Evolutionary conservation across 2,888 invertebrate species (phyloP).

Genomic region (Hanleya hanleyi): DNA sequence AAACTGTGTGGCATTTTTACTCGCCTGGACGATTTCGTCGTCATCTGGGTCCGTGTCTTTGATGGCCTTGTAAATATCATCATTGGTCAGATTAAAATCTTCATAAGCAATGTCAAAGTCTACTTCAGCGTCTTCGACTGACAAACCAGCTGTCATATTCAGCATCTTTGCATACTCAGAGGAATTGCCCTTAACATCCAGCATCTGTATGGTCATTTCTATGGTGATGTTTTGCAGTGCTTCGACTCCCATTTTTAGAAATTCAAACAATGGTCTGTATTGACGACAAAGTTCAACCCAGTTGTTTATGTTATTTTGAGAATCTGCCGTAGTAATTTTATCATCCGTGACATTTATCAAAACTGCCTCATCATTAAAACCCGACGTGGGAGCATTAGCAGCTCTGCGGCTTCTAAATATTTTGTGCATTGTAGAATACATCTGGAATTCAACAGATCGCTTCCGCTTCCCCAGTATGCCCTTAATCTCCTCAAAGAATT

Average conservation of each 20-base stretch:
- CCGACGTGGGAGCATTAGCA: too few relatives aligned
- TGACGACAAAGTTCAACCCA: neutral
- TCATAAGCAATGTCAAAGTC: neutral
- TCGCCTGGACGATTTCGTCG: neutral
- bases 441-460: neutral
- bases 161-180: neutral
- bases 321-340: too few relatives aligned
- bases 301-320: too few relatives aligned
- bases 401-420: neutral
- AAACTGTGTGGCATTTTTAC: neutral
- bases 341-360: too few relatives aligned
- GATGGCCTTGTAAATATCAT: neutral
- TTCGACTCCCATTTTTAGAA: neutral
- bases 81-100: neutral
- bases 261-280: neutral
- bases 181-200: neutral
- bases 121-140: neutral
- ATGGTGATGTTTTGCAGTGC: neutral
- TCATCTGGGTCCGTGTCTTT: neutral
- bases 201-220: neutral
- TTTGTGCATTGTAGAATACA: neutral
- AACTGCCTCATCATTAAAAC: too few relatives aligned
- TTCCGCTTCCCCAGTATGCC: slow-evolving; percentile 1
- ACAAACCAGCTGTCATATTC: too few relatives aligned
- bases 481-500: neutral